Percentiles rank a stretch among this genome's conserved stretches.
These are phyloP conservation scores for Agrochola lota DNA, from an alignment of 2,888 invertebrate genomes.

Conservation along the genomic window DNA sequence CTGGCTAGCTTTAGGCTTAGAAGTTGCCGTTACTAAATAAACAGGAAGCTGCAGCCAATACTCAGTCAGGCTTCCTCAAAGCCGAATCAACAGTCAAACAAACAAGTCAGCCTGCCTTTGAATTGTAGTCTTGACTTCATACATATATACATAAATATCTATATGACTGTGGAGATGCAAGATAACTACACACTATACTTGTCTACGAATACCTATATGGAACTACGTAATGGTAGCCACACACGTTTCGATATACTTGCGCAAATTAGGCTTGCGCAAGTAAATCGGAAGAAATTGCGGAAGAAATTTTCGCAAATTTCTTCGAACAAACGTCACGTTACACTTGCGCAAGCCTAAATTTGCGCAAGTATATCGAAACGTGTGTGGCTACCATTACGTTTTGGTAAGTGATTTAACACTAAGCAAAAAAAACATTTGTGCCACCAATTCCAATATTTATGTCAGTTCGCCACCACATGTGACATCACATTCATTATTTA, in stretches of 20 bases:
- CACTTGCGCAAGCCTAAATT: too few relatives aligned
- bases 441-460: background rate
- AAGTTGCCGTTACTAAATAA: constrained; percentile 29
- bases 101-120: constrained; percentile 46
- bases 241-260: too few relatives aligned
- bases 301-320: too few relatives aligned
- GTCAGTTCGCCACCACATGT: background rate
- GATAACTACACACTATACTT: background rate
- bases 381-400: background rate
- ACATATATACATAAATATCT: constrained; percentile 9
- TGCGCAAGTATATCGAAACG: too few relatives aligned
- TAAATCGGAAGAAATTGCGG: too few relatives aligned
- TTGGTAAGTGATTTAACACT: background rate
- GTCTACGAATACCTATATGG: background rate
- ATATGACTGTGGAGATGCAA: background rate
- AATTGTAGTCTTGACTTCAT: constrained; percentile 45
- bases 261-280: too few relatives aligned
- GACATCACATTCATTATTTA: too few relatives aligned
- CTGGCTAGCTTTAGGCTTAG: constrained; percentile 4
- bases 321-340: too few relatives aligned
- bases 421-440: background rate
- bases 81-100: constrained; percentile 59
- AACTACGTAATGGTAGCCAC: background rate
- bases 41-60: constrained; percentile 41
- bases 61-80: constrained; percentile 43